Conservation (phyloP, 2,888 invertebrate species). For the Perizoma affinitatum region DNA sequence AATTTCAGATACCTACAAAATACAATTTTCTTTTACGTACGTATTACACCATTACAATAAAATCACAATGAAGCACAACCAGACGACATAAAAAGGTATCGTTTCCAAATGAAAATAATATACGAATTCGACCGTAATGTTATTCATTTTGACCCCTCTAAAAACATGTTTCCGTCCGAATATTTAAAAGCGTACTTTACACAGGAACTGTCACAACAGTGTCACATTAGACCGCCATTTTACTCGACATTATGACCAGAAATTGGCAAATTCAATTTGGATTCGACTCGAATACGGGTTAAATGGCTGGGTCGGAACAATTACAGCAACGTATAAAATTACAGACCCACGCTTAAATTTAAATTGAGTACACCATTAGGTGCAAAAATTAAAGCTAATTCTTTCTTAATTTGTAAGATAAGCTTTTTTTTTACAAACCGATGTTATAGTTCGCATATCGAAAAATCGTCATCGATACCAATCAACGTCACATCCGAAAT, state of each 20-base stretch:
- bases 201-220: conserved; percentile 34
- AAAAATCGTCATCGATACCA: conserved; percentile 27
- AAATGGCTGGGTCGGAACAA: conserved; percentile 37
- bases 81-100: conserved; percentile 19
- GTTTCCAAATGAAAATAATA: conserved; percentile 18
- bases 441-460: not conserved
- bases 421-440: conserved; percentile 18
- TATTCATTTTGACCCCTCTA: conserved; percentile 26
- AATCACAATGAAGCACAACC: conserved; percentile 15
- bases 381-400: conserved; percentile 27
- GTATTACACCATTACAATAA: conserved; percentile 6
- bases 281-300: conserved; percentile 33
- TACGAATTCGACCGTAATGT: conserved; percentile 2
- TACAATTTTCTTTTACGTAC: no score
- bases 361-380: conserved; percentile 22
- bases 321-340: conserved; percentile 34
- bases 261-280: conserved; percentile 43
- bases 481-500: conserved; percentile 33
- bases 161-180: conserved; percentile 42
- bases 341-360: conserved; percentile 28
- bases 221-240: conserved; percentile 32
- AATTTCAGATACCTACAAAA: no score
- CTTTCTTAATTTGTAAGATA: conserved; percentile 30
- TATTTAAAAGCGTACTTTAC: conserved; percentile 34
- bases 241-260: conserved; percentile 31